Conservation (phyloP, 2,113 vertebrate genomes). For the Okapia johnstoni region DNA sequence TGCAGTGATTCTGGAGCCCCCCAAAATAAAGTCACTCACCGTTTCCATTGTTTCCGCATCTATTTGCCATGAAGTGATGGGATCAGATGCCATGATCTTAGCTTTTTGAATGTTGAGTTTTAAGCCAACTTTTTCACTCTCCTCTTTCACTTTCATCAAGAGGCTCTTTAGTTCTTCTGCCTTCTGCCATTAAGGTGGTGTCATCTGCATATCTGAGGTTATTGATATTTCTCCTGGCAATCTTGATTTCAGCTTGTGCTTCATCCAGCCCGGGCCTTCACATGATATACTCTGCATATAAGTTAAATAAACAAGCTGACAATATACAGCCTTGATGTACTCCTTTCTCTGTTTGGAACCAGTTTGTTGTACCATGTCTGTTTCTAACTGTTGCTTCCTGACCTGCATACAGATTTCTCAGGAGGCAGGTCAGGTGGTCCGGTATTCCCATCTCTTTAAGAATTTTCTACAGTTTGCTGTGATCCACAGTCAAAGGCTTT, state of each 20-base stretch:
- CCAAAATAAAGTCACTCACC: not conserved
- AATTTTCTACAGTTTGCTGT: not conserved
- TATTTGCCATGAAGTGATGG: not conserved
- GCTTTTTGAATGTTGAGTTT: not conserved
- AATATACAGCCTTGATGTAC: not conserved
- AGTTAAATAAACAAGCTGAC: not conserved
- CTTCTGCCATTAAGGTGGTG: not conserved
- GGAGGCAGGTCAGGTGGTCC: not conserved
- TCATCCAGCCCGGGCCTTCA: not conserved
- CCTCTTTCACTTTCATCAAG: not conserved
- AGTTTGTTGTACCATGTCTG: not conserved
- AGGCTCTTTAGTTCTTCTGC: not conserved
- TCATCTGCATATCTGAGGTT: not conserved
- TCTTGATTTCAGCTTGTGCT: not conserved
- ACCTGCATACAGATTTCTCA: not conserved
- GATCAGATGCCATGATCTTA: not conserved
- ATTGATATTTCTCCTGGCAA: not conserved
- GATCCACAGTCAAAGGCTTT: not conserved
- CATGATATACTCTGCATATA: not conserved
- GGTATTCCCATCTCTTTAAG: not conserved
- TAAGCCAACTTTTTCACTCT: not conserved
- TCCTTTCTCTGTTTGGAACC: not conserved
- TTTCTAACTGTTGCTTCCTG: not conserved
- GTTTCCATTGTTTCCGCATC: not conserved
- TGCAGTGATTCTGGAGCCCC: not conserved